Conservation (phyloP, 2,113 vertebrate genomes). For the Tricholaema leucomelas region DNA sequence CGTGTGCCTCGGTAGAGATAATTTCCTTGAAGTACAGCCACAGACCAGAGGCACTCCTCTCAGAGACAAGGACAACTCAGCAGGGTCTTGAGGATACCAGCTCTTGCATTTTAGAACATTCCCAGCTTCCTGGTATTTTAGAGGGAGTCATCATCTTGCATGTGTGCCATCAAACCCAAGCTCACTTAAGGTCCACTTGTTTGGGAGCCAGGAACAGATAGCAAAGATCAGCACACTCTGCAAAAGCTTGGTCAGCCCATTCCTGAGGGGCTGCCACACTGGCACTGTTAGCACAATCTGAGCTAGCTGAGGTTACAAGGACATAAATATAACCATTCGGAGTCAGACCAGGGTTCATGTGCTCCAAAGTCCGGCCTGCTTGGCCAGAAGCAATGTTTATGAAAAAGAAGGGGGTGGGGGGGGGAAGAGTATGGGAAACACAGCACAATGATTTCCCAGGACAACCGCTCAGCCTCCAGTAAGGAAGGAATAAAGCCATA, state of each 20-base stretch:
- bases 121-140: background rate
- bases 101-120: background rate
- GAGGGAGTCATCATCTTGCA: background rate
- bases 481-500: background rate
- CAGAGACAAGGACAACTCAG: background rate
- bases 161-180: background rate
- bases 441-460: background rate
- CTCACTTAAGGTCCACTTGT: background rate
- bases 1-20: background rate
- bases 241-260: constrained; percentile 45
- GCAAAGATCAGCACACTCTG: constrained; percentile 17
- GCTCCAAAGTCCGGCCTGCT: background rate
- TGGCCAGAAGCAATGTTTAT: background rate
- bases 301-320: constrained; percentile 27
- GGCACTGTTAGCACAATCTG: background rate
- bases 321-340: constrained; percentile 15
- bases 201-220: constrained; percentile 4
- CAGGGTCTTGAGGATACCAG: background rate
- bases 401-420: background rate
- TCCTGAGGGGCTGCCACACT: constrained; percentile 41
- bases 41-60: background rate
- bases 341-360: background rate
- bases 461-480: background rate
- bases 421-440: background rate
- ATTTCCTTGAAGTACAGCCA: background rate